phyloP scores from a whole-genome alignment of 2,888 invertebrate genomes.

The Cataglyphis rosenhaueri region DNA sequence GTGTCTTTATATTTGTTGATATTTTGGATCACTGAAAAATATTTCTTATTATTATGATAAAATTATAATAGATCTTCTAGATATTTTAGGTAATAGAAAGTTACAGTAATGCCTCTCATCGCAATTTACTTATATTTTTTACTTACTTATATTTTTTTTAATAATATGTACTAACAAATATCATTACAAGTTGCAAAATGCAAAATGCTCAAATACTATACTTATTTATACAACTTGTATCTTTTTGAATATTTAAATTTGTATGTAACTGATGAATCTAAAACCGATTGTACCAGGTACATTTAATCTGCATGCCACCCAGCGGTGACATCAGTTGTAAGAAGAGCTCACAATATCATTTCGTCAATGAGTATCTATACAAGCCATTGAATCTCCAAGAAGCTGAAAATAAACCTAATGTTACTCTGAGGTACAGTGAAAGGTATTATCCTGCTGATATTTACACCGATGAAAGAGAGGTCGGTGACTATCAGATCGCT shows the following conservation, averaged over 20 bases:
- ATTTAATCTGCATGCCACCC: conserved; percentile 97
- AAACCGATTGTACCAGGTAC: conserved; percentile 88
- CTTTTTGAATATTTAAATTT: neutral
- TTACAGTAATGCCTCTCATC: neutral
- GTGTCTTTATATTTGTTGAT: neutral
- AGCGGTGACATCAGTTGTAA: conserved; percentile 95
- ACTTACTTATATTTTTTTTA: neutral
- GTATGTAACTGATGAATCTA: neutral
- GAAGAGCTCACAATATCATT: conserved; percentile 95
- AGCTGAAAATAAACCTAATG: conserved; percentile 92
- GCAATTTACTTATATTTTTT: neutral
- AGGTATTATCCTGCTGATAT: conserved; percentile 93
- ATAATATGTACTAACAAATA: neutral
- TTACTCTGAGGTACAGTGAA: conserved; percentile 92
- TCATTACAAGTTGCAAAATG: neutral
- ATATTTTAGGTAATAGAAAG: neutral
- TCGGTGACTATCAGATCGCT: conserved; percentile 80
- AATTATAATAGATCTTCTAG: neutral
- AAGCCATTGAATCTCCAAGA: conserved; percentile 94
- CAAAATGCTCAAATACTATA: neutral
- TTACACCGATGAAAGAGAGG: conserved; percentile 86
- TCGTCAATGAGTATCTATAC: conserved; percentile 97
- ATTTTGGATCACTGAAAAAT: neutral
- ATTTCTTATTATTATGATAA: neutral
- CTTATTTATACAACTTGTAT: neutral